Conservation (phyloP, 2,797 vertebrate genomes). For the Potorous gilbertii region DNA sequence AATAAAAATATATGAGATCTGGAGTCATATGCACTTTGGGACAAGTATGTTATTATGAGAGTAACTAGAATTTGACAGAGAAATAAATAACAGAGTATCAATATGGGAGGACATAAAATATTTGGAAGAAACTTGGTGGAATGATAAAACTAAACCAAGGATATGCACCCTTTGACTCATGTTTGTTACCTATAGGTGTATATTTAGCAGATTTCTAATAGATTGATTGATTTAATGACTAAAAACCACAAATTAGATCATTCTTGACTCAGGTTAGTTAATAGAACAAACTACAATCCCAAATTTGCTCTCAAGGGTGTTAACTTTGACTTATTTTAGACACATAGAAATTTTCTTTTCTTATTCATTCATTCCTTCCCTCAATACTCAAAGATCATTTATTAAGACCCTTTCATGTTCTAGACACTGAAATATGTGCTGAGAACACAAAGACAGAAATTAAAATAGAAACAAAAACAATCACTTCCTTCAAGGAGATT, state of each 20-base stretch:
- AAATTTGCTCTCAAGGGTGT: neutral
- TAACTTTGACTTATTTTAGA: neutral
- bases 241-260: slow-evolving; percentile 18
- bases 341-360: neutral
- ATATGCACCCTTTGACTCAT: neutral
- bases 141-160: neutral
- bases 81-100: slow-evolving; percentile 18
- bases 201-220: neutral
- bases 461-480: no score
- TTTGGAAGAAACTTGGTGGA: neutral
- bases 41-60: slow-evolving; percentile 7
- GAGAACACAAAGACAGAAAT: no score
- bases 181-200: neutral
- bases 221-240: neutral
- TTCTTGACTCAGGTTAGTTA: slow-evolving; percentile 22
- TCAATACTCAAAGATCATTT: no score
- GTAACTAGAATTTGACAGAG: slow-evolving; percentile 41
- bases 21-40: neutral
- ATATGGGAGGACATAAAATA: slow-evolving; percentile 3
- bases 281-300: neutral
- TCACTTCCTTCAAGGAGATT: neutral
- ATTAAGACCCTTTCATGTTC: no score
- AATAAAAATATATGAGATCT: neutral
- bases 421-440: no score
- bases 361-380: neutral